phyloP scores from a whole-genome alignment of 2,113 vertebrate genomes.

The Chionis minor region DNA sequence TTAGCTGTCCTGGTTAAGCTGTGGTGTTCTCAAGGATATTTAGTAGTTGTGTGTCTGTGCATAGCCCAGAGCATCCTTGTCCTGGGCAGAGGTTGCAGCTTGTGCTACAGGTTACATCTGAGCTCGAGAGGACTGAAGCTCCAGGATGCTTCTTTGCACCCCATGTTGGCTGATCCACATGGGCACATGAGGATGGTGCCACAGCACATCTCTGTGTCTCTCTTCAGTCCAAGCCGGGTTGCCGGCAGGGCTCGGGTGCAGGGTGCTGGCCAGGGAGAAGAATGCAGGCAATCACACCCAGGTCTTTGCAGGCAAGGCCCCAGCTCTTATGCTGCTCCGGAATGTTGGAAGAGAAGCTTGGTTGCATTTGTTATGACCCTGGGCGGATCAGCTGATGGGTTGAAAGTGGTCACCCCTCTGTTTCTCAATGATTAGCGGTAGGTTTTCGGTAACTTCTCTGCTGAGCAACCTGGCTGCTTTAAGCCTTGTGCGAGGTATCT shows the following conservation, averaged over 20 bases:
- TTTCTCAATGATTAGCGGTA: rapidly evolving
- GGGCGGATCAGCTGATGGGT: background rate
- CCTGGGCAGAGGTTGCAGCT: background rate
- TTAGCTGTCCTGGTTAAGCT: background rate
- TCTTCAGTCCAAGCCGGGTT: rapidly evolving
- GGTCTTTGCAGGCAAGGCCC: background rate
- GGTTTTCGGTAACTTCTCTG: rapidly evolving
- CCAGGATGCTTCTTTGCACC: rapidly evolving
- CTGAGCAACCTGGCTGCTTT: background rate
- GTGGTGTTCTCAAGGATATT: rapidly evolving
- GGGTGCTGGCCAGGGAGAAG: rapidly evolving
- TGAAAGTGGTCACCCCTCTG: rapidly evolving
- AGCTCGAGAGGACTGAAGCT: background rate
- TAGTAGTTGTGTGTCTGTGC: rapidly evolving
- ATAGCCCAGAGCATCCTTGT: background rate
- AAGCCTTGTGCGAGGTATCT: rapidly evolving
- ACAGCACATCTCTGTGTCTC: rapidly evolving
- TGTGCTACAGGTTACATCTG: background rate
- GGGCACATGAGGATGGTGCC: rapidly evolving
- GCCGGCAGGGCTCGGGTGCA: rapidly evolving
- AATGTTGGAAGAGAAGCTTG: background rate
- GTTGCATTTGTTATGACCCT: rapidly evolving
- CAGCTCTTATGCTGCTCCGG: background rate
- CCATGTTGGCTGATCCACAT: rapidly evolving
- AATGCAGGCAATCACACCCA: rapidly evolving